Conservation (phyloP, 2,888 invertebrate genomes). For the Chironomus tentans region DNA sequence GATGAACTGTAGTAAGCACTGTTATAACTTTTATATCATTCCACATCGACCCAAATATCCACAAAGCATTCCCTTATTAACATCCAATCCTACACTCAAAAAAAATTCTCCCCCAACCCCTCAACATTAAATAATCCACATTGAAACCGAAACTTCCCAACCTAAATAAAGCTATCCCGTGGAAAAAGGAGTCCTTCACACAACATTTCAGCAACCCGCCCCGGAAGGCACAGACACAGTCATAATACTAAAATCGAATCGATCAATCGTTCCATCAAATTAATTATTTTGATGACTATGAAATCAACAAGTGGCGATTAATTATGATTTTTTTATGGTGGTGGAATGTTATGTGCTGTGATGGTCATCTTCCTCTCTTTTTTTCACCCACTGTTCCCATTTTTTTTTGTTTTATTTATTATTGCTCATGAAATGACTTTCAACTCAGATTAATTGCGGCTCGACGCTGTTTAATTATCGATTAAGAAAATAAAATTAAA, state of each 20-base stretch:
- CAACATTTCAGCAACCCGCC: not conserved
- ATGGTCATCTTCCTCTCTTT: not conserved
- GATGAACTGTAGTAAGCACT: too few species aligned
- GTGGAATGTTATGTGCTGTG: not conserved
- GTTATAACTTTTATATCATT: too few species aligned
- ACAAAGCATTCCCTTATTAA: too few species aligned
- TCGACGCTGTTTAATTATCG: not conserved
- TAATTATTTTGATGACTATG: conserved; percentile 2
- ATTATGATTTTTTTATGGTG: conserved; percentile 19
- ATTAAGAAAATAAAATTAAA: not conserved
- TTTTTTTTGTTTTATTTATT: not conserved
- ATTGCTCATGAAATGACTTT: not conserved
- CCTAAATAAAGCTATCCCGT: not conserved
- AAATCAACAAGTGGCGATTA: conserved; percentile 26
- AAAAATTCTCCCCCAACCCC: too few species aligned
- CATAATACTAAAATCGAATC: not conserved
- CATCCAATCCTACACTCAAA: too few species aligned
- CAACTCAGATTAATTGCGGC: not conserved
- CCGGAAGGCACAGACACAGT: not conserved
- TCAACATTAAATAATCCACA: too few species aligned
- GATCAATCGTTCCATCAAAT: conserved; percentile 7
- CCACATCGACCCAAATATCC: too few species aligned
- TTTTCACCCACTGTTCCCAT: not conserved
- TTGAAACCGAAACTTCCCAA: not conserved
- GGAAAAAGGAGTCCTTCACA: not conserved